Evolutionary conservation across 2,888 invertebrate species (phyloP).

Genomic region (Zeuzera pyrina): DNA sequence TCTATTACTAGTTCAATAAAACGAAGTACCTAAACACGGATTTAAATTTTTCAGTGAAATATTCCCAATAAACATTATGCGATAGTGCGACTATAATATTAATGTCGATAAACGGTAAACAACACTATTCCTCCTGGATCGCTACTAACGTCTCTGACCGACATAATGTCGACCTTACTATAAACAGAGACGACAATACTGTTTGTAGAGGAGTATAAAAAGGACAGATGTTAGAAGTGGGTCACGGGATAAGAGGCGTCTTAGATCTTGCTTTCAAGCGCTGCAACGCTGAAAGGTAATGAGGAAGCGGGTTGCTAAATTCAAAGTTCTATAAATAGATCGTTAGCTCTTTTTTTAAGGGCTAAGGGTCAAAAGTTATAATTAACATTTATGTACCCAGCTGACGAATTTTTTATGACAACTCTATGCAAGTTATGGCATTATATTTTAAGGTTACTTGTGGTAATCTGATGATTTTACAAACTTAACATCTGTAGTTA

Average conservation of each 20-base stretch:
- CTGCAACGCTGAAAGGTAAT: conserved; percentile 38
- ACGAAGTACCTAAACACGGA: no score
- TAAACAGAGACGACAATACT: conserved; percentile 30
- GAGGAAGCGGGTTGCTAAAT: conserved; percentile 37
- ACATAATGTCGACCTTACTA: conserved; percentile 63
- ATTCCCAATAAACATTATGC: no score
- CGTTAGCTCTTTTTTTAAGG: conserved; percentile 20
- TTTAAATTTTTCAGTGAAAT: no score
- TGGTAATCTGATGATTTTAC: no score
- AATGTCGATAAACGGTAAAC: no score
- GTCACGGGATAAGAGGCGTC: conserved; percentile 62
- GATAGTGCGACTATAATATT: no score
- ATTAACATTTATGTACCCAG: conserved; percentile 26
- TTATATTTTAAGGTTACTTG: no score
- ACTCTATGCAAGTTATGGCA: no score
- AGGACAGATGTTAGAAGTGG: conserved; percentile 46
- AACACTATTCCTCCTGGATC: conserved; percentile 45
- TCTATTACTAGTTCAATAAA: no score
- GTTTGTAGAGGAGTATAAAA: conserved; percentile 16
- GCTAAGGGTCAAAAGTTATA: conserved; percentile 33
- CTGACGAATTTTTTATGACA: conserved; percentile 13
- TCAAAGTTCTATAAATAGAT: conserved; percentile 49
- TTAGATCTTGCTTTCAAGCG: conserved; percentile 47
- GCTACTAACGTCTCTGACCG: conserved; percentile 56
- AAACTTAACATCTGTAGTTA: no score